A percentile compares a stretch with the other conserved stretches of the same genome.
Conservation (phyloP, 2,888 invertebrate species). For the Callinectes sapidus region DNA sequence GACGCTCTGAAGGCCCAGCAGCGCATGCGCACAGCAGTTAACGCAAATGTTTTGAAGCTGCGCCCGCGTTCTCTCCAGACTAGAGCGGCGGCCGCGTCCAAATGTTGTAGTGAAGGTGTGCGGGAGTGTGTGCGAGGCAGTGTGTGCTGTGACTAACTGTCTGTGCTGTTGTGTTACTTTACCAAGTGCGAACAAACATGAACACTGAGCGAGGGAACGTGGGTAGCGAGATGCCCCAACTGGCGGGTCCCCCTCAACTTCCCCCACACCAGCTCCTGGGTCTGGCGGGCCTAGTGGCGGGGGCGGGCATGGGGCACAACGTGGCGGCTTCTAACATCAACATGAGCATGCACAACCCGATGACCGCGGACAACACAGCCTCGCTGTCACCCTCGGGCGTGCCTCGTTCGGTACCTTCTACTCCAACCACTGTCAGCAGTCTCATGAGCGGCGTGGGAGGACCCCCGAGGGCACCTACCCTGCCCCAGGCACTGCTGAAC, state of each 20-base stretch:
- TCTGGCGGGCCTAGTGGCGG: conserved; percentile 68
- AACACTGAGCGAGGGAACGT: conserved; percentile 61
- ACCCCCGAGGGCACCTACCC: conserved; percentile 42
- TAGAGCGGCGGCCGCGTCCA: conserved; percentile 52
- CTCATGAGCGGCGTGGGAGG: conserved; percentile 49
- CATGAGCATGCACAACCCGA: conserved; percentile 49
- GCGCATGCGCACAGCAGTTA: conserved; percentile 73
- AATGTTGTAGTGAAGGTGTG: conserved; percentile 46
- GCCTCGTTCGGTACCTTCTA: conserved; percentile 40
- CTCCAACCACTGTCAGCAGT: conserved; percentile 20
- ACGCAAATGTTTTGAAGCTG: conserved; percentile 72
- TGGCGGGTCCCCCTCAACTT: conserved; percentile 49
- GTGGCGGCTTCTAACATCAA: conserved; percentile 42
- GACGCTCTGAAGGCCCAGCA: conserved; percentile 34
- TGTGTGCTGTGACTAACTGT: conserved; percentile 46
- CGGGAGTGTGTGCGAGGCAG: conserved; percentile 50
- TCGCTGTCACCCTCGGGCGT: conserved; percentile 35
- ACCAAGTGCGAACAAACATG: conserved; percentile 45
- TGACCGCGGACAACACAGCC: conserved; percentile 19
- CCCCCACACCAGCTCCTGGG: conserved; percentile 67
- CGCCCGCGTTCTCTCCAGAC: conserved; percentile 66
- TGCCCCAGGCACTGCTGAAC: conserved; percentile 56
- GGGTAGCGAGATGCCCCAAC: conserved; percentile 55
- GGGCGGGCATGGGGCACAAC: conserved; percentile 63
- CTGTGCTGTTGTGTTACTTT: conserved; percentile 33